phyloP scores from a whole-genome alignment of 2,113 vertebrate species.

The Orycteropus afer region DNA sequence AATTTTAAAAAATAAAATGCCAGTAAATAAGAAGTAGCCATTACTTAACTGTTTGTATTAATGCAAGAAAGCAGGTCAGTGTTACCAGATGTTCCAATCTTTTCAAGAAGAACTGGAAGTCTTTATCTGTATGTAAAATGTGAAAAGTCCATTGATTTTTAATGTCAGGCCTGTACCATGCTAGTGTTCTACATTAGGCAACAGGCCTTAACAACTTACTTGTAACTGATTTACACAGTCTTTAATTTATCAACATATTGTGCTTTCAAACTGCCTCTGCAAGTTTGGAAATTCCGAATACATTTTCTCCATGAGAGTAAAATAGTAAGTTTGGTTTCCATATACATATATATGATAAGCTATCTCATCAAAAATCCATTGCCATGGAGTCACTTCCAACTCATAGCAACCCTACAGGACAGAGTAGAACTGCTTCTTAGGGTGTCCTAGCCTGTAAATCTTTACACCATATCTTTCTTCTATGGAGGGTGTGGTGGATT shows the following conservation, averaged over 20 bases:
- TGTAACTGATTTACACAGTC: not conserved
- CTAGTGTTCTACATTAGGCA: not conserved
- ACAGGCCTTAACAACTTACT: not conserved
- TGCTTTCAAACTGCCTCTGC: not conserved
- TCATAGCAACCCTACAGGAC: too few species aligned
- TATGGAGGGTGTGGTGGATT: too few species aligned
- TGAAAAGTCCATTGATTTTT: not conserved
- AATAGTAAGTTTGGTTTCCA: conserved; percentile 28
- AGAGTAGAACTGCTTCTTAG: too few species aligned
- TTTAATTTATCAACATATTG: not conserved
- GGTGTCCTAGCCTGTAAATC: too few species aligned
- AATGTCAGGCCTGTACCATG: not conserved
- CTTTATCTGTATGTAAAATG: not conserved
- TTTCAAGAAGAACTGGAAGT: conserved; percentile 12
- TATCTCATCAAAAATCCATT: too few species aligned
- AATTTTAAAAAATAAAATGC: too few species aligned
- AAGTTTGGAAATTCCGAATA: not conserved
- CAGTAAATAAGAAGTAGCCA: conserved; percentile 21
- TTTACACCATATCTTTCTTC: too few species aligned
- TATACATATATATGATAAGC: not conserved
- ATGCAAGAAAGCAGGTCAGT: conserved; percentile 12
- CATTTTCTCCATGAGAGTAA: not conserved
- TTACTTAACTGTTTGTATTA: conserved; percentile 3
- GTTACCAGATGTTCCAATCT: not conserved
- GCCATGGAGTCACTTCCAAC: too few species aligned